Conservation (phyloP, 1,140 invertebrate species). For the Apis dorsata region DNA sequence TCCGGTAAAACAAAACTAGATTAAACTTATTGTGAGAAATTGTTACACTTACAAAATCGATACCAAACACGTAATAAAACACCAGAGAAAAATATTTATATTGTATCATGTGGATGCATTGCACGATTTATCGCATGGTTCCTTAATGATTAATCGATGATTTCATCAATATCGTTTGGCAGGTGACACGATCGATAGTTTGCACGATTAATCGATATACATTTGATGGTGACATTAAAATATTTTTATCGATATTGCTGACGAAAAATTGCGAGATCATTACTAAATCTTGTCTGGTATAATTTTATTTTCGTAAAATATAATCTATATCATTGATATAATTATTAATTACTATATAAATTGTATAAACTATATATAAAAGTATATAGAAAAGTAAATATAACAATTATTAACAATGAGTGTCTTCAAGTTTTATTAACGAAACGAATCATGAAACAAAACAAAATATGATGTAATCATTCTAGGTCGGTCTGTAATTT, state of each 20-base stretch:
- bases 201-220: background rate
- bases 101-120: background rate
- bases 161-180: constrained; percentile 3
- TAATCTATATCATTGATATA: too few species aligned
- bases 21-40: background rate
- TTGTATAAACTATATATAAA: too few species aligned
- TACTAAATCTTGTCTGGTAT: too few species aligned
- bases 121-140: background rate
- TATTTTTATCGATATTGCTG: background rate
- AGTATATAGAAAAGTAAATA: too few species aligned
- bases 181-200: constrained; percentile 10
- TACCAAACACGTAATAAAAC: background rate
- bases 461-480: too few species aligned
- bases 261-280: background rate
- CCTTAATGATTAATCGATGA: background rate
- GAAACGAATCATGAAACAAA: too few species aligned
- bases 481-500: background rate
- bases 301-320: too few species aligned
- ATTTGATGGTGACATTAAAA: background rate
- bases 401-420: too few species aligned
- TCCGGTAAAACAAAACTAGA: background rate
- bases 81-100: background rate
- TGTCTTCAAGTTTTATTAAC: too few species aligned
- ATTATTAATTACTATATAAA: too few species aligned
- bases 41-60: background rate